These are phyloP conservation scores for Channa striata DNA, from an alignment of 2,797 vertebrate species.

Conservation along the genomic window DNA sequence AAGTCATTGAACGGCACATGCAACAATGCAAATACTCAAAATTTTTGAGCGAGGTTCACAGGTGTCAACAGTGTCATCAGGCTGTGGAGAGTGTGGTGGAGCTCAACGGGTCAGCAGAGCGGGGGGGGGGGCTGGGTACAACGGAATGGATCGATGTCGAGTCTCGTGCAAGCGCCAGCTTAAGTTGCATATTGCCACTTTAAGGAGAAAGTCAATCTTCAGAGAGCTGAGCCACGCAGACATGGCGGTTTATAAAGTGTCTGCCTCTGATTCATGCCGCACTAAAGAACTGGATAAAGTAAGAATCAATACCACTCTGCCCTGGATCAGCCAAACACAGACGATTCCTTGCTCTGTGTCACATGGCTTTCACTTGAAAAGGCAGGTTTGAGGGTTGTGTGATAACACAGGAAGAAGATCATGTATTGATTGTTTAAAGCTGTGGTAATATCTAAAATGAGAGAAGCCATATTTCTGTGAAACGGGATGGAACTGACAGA, in stretches of 20 bases:
- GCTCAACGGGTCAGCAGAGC: too few species aligned
- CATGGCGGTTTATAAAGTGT: slow-evolving; percentile 15
- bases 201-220: background rate
- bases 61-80: too few species aligned
- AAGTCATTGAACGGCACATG: too few species aligned
- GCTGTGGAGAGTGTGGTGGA: too few species aligned
- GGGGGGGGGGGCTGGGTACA: too few species aligned
- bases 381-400: slow-evolving; percentile 28
- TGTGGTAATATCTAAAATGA: slow-evolving; percentile 31
- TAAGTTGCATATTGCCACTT: background rate
- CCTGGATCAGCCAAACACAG: slow-evolving; percentile 37
- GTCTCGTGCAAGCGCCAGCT: too few species aligned
- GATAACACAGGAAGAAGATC: slow-evolving; percentile 39
- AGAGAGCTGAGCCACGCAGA: slow-evolving; percentile 1
- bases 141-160: too few species aligned
- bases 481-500: slow-evolving; percentile 13
- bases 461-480: slow-evolving; percentile 26
- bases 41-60: too few species aligned
- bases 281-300: slow-evolving; percentile 25
- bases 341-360: slow-evolving; percentile 20
- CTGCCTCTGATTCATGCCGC: slow-evolving; percentile 42
- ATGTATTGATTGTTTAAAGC: slow-evolving; percentile 40
- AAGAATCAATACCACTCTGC: slow-evolving; percentile 40
- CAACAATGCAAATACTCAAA: background rate
- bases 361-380: slow-evolving; percentile 22